phyloP scores from a whole-genome alignment of 2,113 vertebrate genomes.

The Austrofundulus limnaeus region DNA sequence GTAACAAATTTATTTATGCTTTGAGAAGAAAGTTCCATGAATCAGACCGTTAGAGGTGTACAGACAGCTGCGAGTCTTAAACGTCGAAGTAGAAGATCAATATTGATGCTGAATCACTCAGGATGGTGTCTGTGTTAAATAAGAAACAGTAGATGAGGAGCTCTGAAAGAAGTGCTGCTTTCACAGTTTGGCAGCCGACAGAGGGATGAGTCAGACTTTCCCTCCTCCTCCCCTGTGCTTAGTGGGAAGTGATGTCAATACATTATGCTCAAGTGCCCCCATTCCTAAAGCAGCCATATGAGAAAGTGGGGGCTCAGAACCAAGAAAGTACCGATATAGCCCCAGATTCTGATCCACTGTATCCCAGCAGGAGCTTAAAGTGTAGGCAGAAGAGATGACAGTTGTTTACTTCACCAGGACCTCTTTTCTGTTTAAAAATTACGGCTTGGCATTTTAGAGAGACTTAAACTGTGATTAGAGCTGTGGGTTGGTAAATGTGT shows the following conservation, averaged over 20 bases:
- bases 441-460: constrained; percentile 11
- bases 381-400: constrained; percentile 24
- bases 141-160: constrained; percentile 40
- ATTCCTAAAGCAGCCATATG: constrained; percentile 60
- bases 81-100: constrained; percentile 19
- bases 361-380: constrained; percentile 31
- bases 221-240: constrained; percentile 71
- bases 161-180: constrained; percentile 49
- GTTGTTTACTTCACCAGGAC: constrained; percentile 14
- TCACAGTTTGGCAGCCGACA: constrained; percentile 64
- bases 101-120: constrained; percentile 38
- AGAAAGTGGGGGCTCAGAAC: constrained; percentile 26
- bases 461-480: constrained; percentile 14
- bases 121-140: constrained; percentile 22
- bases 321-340: constrained; percentile 46
- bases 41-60: neutral
- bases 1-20: neutral
- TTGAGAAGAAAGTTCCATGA: constrained; percentile 9
- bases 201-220: constrained; percentile 80
- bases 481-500: neutral
- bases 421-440: constrained; percentile 9
- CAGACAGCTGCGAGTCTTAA: constrained; percentile 9
- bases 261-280: constrained; percentile 60
- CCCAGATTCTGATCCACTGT: constrained; percentile 30
- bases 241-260: constrained; percentile 75